Conservation (phyloP, 1,140 invertebrate genomes). For the Aphidius gifuensis region DNA sequence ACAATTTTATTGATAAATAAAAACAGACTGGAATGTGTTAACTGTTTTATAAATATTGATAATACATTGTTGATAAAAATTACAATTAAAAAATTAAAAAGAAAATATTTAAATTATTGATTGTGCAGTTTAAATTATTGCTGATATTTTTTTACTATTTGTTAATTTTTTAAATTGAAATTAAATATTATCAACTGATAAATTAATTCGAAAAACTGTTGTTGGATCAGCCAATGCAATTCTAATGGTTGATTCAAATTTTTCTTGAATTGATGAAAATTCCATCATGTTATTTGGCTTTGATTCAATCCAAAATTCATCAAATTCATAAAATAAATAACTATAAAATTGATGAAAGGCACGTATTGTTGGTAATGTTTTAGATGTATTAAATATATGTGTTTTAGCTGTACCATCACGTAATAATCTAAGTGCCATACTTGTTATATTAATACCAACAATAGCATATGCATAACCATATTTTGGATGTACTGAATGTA, state of each 20-base stretch:
- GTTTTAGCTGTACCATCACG: constrained; percentile 80
- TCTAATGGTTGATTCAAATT: constrained; percentile 76
- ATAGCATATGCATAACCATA: constrained; percentile 88
- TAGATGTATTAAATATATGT: constrained; percentile 88
- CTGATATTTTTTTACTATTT: not conserved
- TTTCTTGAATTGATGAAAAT: constrained; percentile 80
- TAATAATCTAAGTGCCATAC: constrained; percentile 80
- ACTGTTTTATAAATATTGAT: no score
- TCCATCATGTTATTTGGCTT: constrained; percentile 94
- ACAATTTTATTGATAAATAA: no score
- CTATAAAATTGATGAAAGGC: constrained; percentile 93
- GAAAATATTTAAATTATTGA: no score
- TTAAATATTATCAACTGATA: constrained; percentile 65
- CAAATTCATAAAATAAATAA: constrained; percentile 91
- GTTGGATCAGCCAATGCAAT: constrained; percentile 62
- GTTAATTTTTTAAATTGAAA: constrained; percentile 18
- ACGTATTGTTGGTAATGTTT: constrained; percentile 66
- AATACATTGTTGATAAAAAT: no score
- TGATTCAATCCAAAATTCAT: constrained; percentile 87
- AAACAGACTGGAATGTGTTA: no score
- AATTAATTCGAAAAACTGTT: constrained; percentile 70
- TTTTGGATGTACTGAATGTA: constrained; percentile 84
- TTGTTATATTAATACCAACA: constrained; percentile 92
- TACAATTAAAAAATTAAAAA: no score
- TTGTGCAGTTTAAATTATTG: no score